Percentiles rank a stretch among this genome's conserved stretches.
These are phyloP conservation scores for Psittacula cyanocephala DNA, from an alignment of 2,113 vertebrate genomes.

Conservation along the genomic window DNA sequence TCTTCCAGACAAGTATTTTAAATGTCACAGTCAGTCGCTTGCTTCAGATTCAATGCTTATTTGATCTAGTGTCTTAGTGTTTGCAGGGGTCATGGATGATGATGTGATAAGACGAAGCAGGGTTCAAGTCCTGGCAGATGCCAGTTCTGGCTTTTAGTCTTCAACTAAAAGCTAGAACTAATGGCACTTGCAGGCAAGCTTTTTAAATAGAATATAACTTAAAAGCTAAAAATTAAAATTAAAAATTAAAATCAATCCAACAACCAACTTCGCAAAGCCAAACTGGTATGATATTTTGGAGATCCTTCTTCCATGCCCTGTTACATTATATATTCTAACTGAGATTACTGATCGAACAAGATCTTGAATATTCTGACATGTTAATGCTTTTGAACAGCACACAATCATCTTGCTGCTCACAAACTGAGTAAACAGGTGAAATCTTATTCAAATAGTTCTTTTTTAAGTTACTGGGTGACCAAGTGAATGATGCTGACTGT, in stretches of 20 bases:
- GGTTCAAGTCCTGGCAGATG: background rate
- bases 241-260: background rate
- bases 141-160: background rate
- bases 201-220: background rate
- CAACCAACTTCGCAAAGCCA: background rate
- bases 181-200: background rate
- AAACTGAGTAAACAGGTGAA: background rate
- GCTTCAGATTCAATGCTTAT: background rate
- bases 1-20: conserved; percentile 31
- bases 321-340: background rate
- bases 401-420: background rate
- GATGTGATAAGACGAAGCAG: background rate
- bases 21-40: conserved; percentile 24
- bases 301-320: background rate
- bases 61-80: background rate
- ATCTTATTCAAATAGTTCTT: background rate
- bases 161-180: background rate
- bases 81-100: background rate
- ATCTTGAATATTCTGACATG: background rate
- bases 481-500: background rate
- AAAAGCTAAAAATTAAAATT: background rate
- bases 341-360: background rate
- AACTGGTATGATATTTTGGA: background rate
- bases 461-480: background rate
- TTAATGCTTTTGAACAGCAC: background rate